Evolutionary conservation across 2,797 vertebrate genomes (phyloP).

Genomic region (Simalia tracyae): DNA sequence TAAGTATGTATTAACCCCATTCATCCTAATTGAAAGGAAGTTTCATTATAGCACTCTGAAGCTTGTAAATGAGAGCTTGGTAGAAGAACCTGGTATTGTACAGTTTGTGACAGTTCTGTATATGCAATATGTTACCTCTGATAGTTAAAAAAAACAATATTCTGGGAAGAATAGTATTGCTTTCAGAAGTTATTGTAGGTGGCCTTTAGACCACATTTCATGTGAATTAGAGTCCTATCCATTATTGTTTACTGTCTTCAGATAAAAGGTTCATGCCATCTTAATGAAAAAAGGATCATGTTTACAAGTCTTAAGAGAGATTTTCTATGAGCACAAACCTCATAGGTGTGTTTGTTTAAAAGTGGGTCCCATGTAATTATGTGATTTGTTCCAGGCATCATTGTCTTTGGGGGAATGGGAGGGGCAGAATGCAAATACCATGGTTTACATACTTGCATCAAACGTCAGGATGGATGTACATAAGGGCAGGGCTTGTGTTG

Average conservation of each 20-base stretch:
- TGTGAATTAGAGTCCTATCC: accelerated
- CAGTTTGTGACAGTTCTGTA: background rate
- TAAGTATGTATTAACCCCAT: constrained; percentile 12
- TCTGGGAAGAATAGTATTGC: background rate
- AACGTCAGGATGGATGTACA: background rate
- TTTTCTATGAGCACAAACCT: background rate
- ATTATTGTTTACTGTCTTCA: constrained; percentile 25
- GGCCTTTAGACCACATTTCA: background rate
- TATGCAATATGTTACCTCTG: background rate
- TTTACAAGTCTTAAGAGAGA: background rate
- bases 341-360: background rate
- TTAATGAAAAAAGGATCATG: background rate
- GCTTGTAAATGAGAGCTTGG: constrained; percentile 2
- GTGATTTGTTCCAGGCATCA: background rate
- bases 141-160: background rate
- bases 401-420: background rate
- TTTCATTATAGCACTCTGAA: constrained; percentile 31
- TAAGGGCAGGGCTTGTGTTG: background rate
- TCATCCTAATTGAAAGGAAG: background rate
- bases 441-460: background rate
- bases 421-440: background rate
- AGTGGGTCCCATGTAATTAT: background rate
- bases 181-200: background rate
- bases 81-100: constrained; percentile 27
- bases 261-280: background rate